phyloP scores from a whole-genome alignment of 2,113 vertebrate species.

The Diphyllodes magnificus region DNA sequence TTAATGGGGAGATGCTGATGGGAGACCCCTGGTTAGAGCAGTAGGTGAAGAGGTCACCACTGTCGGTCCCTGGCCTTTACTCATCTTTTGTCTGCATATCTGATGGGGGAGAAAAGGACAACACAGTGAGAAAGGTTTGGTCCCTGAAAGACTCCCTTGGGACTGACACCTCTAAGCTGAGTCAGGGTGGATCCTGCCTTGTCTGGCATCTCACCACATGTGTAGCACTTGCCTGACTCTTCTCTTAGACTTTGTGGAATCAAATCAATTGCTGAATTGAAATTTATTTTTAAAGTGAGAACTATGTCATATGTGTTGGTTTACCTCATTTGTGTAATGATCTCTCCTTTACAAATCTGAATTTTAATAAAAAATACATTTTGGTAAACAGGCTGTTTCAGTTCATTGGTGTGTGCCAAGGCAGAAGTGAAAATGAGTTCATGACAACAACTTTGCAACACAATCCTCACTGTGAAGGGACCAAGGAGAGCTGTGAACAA shows the following conservation, averaged over 20 bases:
- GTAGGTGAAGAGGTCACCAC: background rate
- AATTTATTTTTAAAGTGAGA: conserved; percentile 46
- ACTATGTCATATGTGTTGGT: background rate
- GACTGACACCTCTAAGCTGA: background rate
- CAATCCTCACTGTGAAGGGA: background rate
- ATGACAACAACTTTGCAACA: background rate
- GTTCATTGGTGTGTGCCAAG: background rate
- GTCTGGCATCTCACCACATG: background rate
- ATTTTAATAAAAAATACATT: conserved; percentile 41
- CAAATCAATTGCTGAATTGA: background rate
- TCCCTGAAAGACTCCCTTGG: background rate
- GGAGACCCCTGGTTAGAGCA: background rate
- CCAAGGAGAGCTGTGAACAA: background rate
- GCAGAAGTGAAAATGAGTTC: background rate
- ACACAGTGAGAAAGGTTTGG: background rate
- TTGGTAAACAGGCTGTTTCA: conserved; percentile 6
- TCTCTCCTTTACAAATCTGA: background rate
- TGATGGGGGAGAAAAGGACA: background rate
- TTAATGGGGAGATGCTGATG: background rate
- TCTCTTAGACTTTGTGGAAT: background rate
- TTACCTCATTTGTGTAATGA: conserved; percentile 59
- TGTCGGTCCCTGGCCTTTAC: background rate
- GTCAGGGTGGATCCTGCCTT: background rate
- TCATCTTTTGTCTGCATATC: background rate
- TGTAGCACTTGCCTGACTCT: background rate